Conservation (phyloP, 2,113 vertebrate species). For the Octodon degus region DNA sequence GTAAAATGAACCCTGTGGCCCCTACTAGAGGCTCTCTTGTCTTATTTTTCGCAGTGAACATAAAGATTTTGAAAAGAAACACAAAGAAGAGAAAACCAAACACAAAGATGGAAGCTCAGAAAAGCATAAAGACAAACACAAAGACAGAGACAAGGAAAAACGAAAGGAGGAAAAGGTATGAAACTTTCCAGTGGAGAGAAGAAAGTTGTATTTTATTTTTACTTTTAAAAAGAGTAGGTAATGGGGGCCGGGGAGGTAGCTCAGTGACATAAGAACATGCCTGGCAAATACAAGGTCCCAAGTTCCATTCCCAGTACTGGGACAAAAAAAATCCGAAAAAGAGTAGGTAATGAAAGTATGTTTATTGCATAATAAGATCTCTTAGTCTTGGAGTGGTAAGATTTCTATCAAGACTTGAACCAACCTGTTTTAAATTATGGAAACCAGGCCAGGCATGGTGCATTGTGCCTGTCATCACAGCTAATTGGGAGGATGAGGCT, state of each 20-base stretch:
- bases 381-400: constrained; percentile 1
- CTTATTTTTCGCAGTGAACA: constrained; percentile 90
- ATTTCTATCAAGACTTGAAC: background rate
- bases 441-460: background rate
- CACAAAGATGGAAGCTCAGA: constrained; percentile 94
- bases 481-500: background rate
- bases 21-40: constrained; percentile 75
- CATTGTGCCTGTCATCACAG: background rate
- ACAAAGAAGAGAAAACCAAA: constrained; percentile 95
- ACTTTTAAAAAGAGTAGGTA: constrained; percentile 20
- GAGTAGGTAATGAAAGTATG: constrained; percentile 13
- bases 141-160: constrained; percentile 95
- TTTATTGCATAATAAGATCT: background rate
- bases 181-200: background rate
- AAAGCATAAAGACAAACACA: constrained; percentile 93
- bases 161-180: constrained; percentile 95
- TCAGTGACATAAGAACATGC: no score
- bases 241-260: background rate
- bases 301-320: no score
- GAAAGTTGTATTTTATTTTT: constrained; percentile 29
- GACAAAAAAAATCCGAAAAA: background rate
- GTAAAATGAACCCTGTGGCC: constrained; percentile 47
- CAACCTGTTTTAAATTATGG: background rate
- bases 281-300: no score
- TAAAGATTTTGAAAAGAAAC: constrained; percentile 98